Evolutionary conservation across 1,140 invertebrate genomes (phyloP).

Genomic region (Coelopa frigida): DNA sequence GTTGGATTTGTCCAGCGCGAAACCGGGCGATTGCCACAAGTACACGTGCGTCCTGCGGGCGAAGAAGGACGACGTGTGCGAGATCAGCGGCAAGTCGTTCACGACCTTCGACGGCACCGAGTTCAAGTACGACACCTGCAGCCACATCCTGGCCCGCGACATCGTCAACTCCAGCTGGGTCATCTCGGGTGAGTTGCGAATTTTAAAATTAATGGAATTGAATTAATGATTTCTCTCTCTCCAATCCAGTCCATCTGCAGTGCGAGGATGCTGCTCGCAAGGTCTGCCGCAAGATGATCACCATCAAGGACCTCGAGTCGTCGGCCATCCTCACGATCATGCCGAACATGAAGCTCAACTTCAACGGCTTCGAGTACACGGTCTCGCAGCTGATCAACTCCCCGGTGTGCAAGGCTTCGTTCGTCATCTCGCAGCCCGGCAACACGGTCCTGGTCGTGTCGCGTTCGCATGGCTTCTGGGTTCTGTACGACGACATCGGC

Average conservation of each 20-base stretch:
- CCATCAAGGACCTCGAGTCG: constrained; percentile 30
- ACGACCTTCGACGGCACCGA: constrained; percentile 71
- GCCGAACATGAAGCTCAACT: constrained; percentile 58
- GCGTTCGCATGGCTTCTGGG: constrained; percentile 61
- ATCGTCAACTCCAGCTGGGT: constrained; percentile 56
- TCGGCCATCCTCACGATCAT: constrained; percentile 30
- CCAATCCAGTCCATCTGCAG: constrained; percentile 27
- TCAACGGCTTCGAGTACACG: constrained; percentile 58
- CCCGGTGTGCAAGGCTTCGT: constrained; percentile 54
- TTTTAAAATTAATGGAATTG: background rate
- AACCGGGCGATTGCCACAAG: constrained; percentile 45
- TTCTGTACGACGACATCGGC: constrained; percentile 59
- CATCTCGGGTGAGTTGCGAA: constrained; percentile 52
- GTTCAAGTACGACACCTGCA: constrained; percentile 71
- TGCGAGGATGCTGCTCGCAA: constrained; percentile 43
- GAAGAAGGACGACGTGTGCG: constrained; percentile 58
- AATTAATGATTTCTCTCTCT: background rate
- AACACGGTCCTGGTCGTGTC: constrained; percentile 61
- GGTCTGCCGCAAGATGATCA: constrained; percentile 54
- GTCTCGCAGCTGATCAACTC: constrained; percentile 58
- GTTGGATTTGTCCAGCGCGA: constrained; percentile 39
- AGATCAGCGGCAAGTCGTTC: constrained; percentile 64
- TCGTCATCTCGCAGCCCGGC: constrained; percentile 60
- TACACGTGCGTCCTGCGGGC: constrained; percentile 54
- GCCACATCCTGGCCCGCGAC: constrained; percentile 68